Percentiles rank a stretch among this genome's conserved stretches.
Conservation (phyloP, 2,113 vertebrate genomes). For the Tamias sibiricus region DNA sequence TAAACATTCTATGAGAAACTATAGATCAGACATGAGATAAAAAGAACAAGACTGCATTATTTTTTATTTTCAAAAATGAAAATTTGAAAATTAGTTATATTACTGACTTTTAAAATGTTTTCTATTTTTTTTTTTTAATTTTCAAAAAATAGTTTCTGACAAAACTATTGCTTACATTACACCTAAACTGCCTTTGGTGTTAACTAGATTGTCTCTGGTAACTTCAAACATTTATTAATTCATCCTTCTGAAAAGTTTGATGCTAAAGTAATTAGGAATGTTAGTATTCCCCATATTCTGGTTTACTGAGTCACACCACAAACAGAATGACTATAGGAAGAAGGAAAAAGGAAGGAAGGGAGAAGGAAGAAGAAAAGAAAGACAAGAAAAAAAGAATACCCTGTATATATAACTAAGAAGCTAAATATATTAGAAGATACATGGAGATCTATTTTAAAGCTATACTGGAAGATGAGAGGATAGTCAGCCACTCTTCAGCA, state of each 20-base stretch:
- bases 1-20: neutral
- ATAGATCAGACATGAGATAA: neutral
- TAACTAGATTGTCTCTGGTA: neutral
- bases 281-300: neutral
- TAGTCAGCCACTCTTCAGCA: neutral
- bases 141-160: neutral
- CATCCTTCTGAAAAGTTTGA: neutral
- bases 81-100: neutral
- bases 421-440: neutral
- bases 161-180: neutral
- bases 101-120: neutral
- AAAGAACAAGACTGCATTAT: neutral
- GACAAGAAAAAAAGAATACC: neutral
- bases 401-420: neutral
- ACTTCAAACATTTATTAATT: neutral
- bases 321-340: neutral
- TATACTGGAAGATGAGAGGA: neutral
- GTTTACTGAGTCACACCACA: neutral
- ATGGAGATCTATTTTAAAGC: neutral
- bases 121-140: neutral
- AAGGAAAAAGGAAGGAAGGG: neutral
- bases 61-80: neutral
- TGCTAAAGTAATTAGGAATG: neutral
- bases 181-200: neutral
- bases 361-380: neutral